phyloP scores from a whole-genome alignment of 2,797 vertebrate genomes.

The Macrochelys suwanniensis region DNA sequence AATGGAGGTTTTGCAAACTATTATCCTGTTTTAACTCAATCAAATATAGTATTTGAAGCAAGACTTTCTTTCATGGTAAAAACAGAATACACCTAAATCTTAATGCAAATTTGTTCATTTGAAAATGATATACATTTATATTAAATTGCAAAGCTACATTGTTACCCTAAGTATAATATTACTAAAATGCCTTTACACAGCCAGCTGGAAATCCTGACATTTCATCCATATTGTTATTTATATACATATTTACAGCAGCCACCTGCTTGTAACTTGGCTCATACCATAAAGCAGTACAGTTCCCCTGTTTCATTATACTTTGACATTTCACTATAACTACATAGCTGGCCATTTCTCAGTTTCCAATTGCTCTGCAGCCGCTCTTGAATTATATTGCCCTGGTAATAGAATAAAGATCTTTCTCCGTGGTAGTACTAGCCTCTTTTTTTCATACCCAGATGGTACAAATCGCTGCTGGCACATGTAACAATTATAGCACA shows the following conservation, averaged over 20 bases:
- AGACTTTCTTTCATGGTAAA: neutral
- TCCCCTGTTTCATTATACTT: constrained; percentile 80
- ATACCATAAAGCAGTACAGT: constrained; percentile 61
- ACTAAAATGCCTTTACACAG: constrained; percentile 77
- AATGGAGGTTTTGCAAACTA: constrained; percentile 7
- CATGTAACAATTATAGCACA: constrained; percentile 80
- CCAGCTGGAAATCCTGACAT: constrained; percentile 79
- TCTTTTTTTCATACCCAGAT: constrained; percentile 78
- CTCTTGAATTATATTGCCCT: constrained; percentile 78
- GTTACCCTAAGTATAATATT: constrained; percentile 70
- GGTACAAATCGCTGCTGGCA: constrained; percentile 80
- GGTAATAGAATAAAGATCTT: constrained; percentile 82
- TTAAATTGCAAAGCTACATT: constrained; percentile 57
- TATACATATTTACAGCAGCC: constrained; percentile 82
- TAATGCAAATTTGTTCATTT: constrained; percentile 44
- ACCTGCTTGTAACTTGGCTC: constrained; percentile 79
- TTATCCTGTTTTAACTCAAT: neutral
- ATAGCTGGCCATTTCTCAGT: constrained; percentile 74
- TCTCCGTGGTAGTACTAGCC: constrained; percentile 60
- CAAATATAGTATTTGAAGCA: neutral
- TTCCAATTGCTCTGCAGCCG: constrained; percentile 79
- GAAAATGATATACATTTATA: constrained; percentile 33
- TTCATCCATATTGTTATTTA: constrained; percentile 83
- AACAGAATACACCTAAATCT: neutral
- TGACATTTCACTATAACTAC: constrained; percentile 81